Conservation (phyloP, 2,113 vertebrate genomes). For the Lophochroa leadbeateri region DNA sequence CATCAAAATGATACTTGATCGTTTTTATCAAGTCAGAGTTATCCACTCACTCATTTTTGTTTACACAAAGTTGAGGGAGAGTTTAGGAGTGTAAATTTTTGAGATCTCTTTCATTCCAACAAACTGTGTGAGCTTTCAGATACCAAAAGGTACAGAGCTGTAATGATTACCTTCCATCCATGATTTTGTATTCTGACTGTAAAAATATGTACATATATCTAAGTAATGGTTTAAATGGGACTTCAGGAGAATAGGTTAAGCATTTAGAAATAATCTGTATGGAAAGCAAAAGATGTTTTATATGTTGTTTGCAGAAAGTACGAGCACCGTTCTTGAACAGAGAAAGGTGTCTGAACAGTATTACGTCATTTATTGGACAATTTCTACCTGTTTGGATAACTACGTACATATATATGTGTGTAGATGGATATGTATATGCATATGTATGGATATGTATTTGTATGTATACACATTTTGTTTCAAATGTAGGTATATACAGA, state of each 20-base stretch:
- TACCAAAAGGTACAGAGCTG: not conserved
- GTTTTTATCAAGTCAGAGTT: not conserved
- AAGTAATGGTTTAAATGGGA: not conserved
- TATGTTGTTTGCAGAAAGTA: not conserved
- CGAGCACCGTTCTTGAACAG: not conserved
- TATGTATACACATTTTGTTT: not conserved
- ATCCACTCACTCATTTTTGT: not conserved
- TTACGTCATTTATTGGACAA: not conserved
- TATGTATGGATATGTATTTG: not conserved
- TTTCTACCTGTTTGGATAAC: not conserved
- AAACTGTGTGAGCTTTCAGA: not conserved
- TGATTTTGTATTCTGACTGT: not conserved
- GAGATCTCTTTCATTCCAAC: not conserved
- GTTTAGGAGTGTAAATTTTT: not conserved
- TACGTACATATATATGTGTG: not conserved
- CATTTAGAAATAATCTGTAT: not conserved
- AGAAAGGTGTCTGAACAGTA: not conserved
- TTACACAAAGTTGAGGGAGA: not conserved
- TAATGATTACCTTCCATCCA: not conserved
- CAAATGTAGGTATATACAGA: not conserved
- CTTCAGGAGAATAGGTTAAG: not conserved
- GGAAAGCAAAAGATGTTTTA: not conserved
- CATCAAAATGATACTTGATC: not conserved
- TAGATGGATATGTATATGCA: not conserved
- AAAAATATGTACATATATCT: not conserved